Conservation (phyloP, 2,113 vertebrate species). For the Lophius piscatorius region DNA sequence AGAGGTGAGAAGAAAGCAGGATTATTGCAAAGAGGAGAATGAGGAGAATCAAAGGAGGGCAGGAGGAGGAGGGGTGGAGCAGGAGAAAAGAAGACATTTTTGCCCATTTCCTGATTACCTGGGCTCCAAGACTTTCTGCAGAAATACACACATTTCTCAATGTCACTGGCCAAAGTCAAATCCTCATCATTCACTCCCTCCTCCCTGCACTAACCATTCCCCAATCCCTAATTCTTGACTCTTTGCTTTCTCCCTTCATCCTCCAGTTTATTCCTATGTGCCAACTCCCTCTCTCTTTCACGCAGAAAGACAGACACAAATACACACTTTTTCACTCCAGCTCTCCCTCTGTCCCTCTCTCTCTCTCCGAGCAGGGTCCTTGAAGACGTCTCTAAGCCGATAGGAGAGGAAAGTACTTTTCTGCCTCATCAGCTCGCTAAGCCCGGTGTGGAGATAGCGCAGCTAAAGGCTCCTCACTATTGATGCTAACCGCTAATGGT, state of each 20-base stretch:
- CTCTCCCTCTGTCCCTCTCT: slow-evolving; percentile 1
- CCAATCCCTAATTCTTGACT: slow-evolving; percentile 59
- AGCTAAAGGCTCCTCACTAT: slow-evolving; percentile 63
- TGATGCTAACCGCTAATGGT: slow-evolving; percentile 73
- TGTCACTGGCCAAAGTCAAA: slow-evolving; percentile 65
- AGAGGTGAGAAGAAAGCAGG: slow-evolving; percentile 61
- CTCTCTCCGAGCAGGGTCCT: slow-evolving; percentile 55
- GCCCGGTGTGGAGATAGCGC: slow-evolving; percentile 69
- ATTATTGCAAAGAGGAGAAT: slow-evolving; percentile 46
- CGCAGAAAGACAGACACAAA: slow-evolving; percentile 33
- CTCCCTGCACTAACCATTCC: slow-evolving; percentile 52
- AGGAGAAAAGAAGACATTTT: slow-evolving; percentile 31
- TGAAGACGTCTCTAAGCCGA: slow-evolving; percentile 68
- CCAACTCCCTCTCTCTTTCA: slow-evolving; percentile 35
- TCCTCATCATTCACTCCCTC: slow-evolving; percentile 47
- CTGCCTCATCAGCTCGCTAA: slow-evolving; percentile 80
- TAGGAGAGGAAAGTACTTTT: slow-evolving; percentile 79
- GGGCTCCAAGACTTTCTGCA: slow-evolving; percentile 4
- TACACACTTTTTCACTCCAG: slow-evolving; percentile 27
- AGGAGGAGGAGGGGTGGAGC: slow-evolving; percentile 36
- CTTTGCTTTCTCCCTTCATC: slow-evolving; percentile 49
- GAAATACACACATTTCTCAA: slow-evolving; percentile 52
- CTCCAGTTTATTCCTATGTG: slow-evolving; percentile 57
- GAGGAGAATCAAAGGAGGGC: slow-evolving; percentile 31
- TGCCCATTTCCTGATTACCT: slow-evolving; percentile 19